Conservation (phyloP, 2,113 vertebrate species). For the Mionectes macconnelli region DNA sequence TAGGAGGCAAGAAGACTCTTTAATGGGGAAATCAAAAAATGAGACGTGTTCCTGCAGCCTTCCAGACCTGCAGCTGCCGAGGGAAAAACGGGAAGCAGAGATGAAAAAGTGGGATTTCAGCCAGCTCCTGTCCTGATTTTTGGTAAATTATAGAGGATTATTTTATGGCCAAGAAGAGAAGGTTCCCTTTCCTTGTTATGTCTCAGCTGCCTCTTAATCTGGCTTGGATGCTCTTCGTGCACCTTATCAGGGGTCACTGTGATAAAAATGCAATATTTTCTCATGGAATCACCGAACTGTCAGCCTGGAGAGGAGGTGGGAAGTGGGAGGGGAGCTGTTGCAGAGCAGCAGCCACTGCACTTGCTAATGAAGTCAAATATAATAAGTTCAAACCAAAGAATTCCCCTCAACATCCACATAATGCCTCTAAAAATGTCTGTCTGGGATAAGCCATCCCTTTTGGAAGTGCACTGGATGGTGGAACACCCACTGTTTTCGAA, state of each 20-base stretch:
- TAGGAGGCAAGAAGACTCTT: background rate
- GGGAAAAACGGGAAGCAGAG: background rate
- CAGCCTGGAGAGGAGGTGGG: background rate
- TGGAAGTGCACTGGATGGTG: background rate
- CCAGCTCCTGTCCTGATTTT: background rate
- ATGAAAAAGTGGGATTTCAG: background rate
- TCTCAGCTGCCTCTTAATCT: background rate
- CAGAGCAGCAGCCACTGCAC: background rate
- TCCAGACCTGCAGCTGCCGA: background rate
- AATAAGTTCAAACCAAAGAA: background rate
- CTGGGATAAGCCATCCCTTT: background rate
- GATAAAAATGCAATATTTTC: background rate
- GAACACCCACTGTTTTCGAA: background rate
- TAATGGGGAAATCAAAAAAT: background rate
- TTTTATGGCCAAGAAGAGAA: background rate
- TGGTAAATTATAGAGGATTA: rapidly evolving
- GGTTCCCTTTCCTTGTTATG: background rate
- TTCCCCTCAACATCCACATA: background rate
- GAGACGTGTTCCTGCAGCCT: background rate
- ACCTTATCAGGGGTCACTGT: background rate
- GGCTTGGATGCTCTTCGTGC: rapidly evolving
- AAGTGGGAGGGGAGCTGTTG: background rate
- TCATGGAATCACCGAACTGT: background rate
- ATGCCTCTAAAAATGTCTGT: background rate
- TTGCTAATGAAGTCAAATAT: background rate